Percentiles rank a stretch among this genome's conserved stretches.
Evolutionary conservation across 2,888 invertebrate species (phyloP).

Genomic region (Ligdia adustata): DNA sequence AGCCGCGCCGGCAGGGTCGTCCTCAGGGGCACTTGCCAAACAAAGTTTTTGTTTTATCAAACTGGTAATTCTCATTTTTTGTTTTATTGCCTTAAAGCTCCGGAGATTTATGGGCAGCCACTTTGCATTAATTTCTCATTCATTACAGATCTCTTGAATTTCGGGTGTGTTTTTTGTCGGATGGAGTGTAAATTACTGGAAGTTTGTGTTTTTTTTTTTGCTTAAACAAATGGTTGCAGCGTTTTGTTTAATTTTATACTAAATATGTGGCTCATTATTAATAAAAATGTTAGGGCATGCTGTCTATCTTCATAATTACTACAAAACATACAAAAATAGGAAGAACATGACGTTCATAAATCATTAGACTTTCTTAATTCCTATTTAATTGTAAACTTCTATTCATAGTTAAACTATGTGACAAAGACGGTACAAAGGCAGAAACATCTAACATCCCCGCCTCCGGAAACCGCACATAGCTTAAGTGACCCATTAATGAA

Average conservation of each 20-base stretch:
- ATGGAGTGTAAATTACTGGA: constrained; percentile 60
- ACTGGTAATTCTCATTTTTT: constrained; percentile 80
- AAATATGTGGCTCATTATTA: background rate
- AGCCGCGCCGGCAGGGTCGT: constrained; percentile 49
- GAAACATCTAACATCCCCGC: constrained; percentile 50
- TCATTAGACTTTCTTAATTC: background rate
- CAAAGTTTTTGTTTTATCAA: constrained; percentile 79
- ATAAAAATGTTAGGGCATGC: constrained; percentile 41
- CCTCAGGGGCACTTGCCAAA: constrained; percentile 71
- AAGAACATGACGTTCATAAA: no score
- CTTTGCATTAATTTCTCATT: constrained; percentile 81
- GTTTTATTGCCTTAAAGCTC: constrained; percentile 75
- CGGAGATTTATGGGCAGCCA: constrained; percentile 75
- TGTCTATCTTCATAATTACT: no score
- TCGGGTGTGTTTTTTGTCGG: constrained; percentile 57
- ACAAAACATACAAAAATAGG: no score
- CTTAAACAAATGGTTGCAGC: constrained; percentile 13
- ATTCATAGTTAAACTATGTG: constrained; percentile 52
- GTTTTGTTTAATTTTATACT: constrained; percentile 10
- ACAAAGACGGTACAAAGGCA: constrained; percentile 48
- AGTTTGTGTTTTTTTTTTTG: constrained; percentile 45
- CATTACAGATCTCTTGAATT: constrained; percentile 73
- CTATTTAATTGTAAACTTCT: constrained; percentile 20
- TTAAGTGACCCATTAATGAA: constrained; percentile 75
- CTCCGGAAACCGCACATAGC: constrained; percentile 69